phyloP scores from a whole-genome alignment of 2,888 invertebrate genomes.

The Gryllus longicercus region DNA sequence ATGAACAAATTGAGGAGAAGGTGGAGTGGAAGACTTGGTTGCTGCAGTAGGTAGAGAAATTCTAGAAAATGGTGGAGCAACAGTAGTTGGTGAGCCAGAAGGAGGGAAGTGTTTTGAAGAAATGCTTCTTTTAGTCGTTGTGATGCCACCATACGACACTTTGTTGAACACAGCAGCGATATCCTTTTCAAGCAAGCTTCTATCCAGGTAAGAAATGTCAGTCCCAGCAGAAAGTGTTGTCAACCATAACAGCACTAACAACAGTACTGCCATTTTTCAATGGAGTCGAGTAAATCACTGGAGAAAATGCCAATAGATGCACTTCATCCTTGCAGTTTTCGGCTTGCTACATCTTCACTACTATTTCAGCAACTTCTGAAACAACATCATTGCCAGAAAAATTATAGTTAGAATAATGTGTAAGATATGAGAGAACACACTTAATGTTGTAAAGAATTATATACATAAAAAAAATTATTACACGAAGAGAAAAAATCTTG shows the following conservation, averaged over 20 bases:
- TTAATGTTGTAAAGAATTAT: background rate
- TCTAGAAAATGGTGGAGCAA: slow-evolving; percentile 59
- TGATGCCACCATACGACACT: slow-evolving; percentile 59
- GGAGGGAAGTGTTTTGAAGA: slow-evolving; percentile 57
- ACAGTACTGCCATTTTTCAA: slow-evolving; percentile 23
- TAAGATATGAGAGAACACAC: background rate
- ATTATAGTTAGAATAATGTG: too few species aligned
- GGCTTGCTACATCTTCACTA: background rate
- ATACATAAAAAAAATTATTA: background rate
- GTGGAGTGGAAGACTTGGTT: slow-evolving; percentile 41
- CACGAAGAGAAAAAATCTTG: background rate
- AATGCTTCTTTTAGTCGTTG: slow-evolving; percentile 65
- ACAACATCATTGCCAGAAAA: background rate
- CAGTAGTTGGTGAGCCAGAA: slow-evolving; percentile 57
- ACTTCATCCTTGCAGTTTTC: background rate
- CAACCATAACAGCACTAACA: slow-evolving; percentile 22
- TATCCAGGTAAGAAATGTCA: slow-evolving; percentile 50
- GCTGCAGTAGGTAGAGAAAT: slow-evolving; percentile 56
- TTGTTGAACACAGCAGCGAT: slow-evolving; percentile 66
- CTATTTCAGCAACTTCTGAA: background rate
- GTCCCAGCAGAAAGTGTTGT: slow-evolving; percentile 26
- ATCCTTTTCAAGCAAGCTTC: slow-evolving; percentile 58
- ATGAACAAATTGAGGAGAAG: slow-evolving; percentile 41
- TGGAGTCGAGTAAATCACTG: slow-evolving; percentile 5
- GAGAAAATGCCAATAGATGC: slow-evolving; percentile 9